Evolutionary conservation across 2,888 invertebrate species (phyloP), one percentile per base, ranked within the genome.

Genomic region (Coecobrya sp.): DNA sequence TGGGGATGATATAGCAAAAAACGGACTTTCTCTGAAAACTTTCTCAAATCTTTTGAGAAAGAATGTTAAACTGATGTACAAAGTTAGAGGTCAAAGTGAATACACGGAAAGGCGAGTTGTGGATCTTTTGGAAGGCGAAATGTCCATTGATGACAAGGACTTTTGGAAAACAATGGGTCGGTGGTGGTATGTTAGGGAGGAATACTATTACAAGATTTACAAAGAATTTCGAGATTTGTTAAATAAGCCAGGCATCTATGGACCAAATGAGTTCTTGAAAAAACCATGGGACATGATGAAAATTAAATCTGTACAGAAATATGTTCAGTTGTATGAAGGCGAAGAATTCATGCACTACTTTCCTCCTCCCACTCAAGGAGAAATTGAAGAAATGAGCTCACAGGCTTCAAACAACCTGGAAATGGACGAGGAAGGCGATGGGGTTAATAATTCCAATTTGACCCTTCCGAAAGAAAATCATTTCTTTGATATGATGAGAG

Each of bases 101-200:
- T 7, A 1, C 7, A 42, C 30, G 16, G n/a, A 16, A 4, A 49
- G 52, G 19, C 11, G 27, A 52, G 52, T 86, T 0, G 19, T 68
- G 7, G 52, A 86, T 25, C 42, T 86, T 1, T 13, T 86, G 3
- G 86, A 86, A 11, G 70, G 86, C 0, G 86, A 86, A 42, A 59
- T 86, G 27, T 55, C n/a, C 0, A 7, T 42, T 19, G 0, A 59
- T 7, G 42, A 11, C 8, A 73, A 13, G 7, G 55, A 73, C 1
- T 76, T 25, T 76, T 68, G 52, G 59, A 86, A 76, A 86, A 36
- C 16, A 11, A 86, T 86, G 70, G 86, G 86, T 0, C 42, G 42
- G 7, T 86, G 86, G 86, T 86, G 22, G 0, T 11, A 0, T 7
- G 30, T 76, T 11, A 8, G 73, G 22, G 86, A 86, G 19, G 42